These are phyloP conservation scores for Elysia crispata DNA, from an alignment of 2,888 invertebrate genomes.

Conservation along the genomic window DNA sequence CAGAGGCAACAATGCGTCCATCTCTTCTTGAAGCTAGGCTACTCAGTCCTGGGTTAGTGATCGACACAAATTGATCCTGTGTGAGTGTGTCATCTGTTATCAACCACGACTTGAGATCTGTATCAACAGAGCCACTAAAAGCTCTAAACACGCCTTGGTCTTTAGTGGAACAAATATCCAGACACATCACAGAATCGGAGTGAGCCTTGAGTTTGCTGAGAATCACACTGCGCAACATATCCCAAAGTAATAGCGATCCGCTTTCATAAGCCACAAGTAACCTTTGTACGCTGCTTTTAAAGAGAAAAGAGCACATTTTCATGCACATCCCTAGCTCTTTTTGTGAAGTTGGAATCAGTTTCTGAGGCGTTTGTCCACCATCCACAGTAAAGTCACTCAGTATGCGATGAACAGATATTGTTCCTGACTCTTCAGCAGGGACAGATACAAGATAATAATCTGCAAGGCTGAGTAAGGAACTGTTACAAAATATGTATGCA, in stretches of 20 bases:
- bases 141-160: slow-evolving; percentile 56
- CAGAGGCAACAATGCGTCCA: slow-evolving; percentile 67
- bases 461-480: slow-evolving; percentile 19
- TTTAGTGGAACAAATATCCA: slow-evolving; percentile 54
- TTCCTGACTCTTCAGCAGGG: slow-evolving; percentile 57
- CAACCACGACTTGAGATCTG: slow-evolving; percentile 56
- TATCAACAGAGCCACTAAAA: slow-evolving; percentile 60
- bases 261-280: slow-evolving; percentile 67
- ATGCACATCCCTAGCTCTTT: slow-evolving; percentile 65
- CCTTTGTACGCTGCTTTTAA: not conserved
- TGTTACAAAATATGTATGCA: slow-evolving; percentile 54
- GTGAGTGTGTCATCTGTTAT: slow-evolving; percentile 50
- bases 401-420: slow-evolving; percentile 58
- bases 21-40: slow-evolving; percentile 63
- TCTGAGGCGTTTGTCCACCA: not conserved
- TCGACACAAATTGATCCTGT: slow-evolving; percentile 38
- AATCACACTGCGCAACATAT: slow-evolving; percentile 54
- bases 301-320: slow-evolving; percentile 51
- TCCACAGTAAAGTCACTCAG: too few relatives aligned
- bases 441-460: slow-evolving; percentile 51
- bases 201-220: slow-evolving; percentile 54
- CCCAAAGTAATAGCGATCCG: slow-evolving; percentile 67
- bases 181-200: slow-evolving; percentile 64
- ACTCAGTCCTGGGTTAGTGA: slow-evolving; percentile 67
- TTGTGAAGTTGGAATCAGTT: slow-evolving; percentile 27